Conservation (phyloP, 2,113 vertebrate genomes). For the Neolamprologus toae region DNA sequence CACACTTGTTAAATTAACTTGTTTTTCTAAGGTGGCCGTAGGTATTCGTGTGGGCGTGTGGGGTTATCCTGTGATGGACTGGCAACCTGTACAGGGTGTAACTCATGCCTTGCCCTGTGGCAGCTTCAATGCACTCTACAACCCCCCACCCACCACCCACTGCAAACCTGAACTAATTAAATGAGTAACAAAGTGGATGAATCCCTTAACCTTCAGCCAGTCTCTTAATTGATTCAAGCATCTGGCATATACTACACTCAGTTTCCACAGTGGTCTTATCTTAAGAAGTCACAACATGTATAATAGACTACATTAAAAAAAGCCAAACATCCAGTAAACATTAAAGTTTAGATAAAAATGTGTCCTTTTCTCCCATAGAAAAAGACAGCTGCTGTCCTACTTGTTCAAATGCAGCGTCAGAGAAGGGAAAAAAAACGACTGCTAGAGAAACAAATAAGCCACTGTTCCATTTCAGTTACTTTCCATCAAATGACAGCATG, state of each 20-base stretch:
- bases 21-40: not conserved
- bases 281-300: not conserved
- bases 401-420: not conserved
- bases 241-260: not conserved
- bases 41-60: not conserved
- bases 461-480: not conserved
- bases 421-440: not conserved
- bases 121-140: not conserved
- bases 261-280: not conserved
- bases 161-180: not conserved
- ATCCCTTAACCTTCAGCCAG: not conserved
- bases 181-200: not conserved
- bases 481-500: not conserved
- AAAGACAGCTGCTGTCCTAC: not conserved
- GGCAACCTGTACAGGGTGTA: not conserved
- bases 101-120: not conserved
- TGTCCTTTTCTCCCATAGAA: not conserved
- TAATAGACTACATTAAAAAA: not conserved
- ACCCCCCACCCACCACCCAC: not conserved
- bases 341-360: not conserved
- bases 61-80: not conserved
- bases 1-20: not conserved
- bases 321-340: not conserved
- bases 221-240: not conserved
- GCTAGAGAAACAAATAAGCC: not conserved